Evolutionary conservation across 2,113 vertebrate species (phyloP), one percentile per base, ranked within the genome.

Genomic region (Coreoperca whiteheadi): DNA sequence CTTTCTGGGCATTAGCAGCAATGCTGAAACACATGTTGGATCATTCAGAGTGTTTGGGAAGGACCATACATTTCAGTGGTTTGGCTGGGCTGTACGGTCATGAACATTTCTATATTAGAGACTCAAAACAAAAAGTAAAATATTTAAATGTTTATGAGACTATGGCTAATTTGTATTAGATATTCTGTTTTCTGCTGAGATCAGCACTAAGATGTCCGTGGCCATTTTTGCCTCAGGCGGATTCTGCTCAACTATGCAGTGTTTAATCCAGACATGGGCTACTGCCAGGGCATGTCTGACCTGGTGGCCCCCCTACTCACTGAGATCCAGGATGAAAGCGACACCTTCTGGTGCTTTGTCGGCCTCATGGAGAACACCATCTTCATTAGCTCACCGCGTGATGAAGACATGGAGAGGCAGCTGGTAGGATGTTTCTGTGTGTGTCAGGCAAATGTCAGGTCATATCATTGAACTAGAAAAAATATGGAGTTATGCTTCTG

Each of bases 281-380:
- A 99, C 95, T 98, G 97, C 84, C 98, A 99, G 93, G 98, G 98
- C 66, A 99, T 99, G 98, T 99, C 98, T 0, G 98, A 99, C 93
- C 96, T 99, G 90, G 97, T 99, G 89, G 98, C 98, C 8, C 98
- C 98, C 0, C 94, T 99, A 88, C 96, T 99, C 90, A 96, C 97
- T 0, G 98, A 99, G 94, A 94, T 99, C 88, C 95, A 97, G 85
- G 98, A 99, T 10, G 98, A 99, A 88, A 97, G 98, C 0, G 98
- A 99, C 94, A 98, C 98, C 43, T 99, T 99, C 95, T 99, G 98
- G 98, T 99, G 98, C 93, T 99, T 99, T 21, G 98, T 99, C 16
- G 98, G 98, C 37, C 70, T 99, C 93, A 99, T 99, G 98, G 98
- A 99, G 95, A 99, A 99, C 94, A 99, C 98, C 0, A 98, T 98